Percentiles rank a stretch among this genome's conserved stretches.
These are phyloP conservation scores for Octonoba sinensis DNA, from an alignment of 2,888 invertebrate species.

Conservation along the genomic window DNA sequence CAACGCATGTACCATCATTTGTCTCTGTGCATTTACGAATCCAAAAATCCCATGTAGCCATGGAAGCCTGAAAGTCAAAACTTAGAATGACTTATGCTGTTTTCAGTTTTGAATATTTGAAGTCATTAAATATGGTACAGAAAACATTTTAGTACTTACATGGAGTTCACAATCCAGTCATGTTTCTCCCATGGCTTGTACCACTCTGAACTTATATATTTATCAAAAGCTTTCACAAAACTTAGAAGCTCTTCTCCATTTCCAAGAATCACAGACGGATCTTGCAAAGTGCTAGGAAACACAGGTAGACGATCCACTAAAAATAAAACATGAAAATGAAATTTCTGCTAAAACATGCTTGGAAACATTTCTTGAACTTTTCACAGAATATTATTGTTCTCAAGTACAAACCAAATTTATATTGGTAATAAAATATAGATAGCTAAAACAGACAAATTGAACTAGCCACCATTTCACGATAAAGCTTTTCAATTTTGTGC, in stretches of 20 bases:
- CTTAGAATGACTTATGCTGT: conserved; percentile 1
- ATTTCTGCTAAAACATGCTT: background rate
- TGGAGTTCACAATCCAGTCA: conserved; percentile 75
- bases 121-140: background rate
- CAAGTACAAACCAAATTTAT: no score
- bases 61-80: conserved; percentile 73
- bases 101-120: background rate
- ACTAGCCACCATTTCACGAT: no score
- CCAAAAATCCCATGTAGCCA: conserved; percentile 76
- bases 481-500: no score
- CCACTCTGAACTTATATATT: conserved; percentile 76
- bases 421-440: no score
- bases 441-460: no score
- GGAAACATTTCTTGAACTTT: background rate
- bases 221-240: conserved; percentile 77
- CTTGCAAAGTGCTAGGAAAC: conserved; percentile 70
- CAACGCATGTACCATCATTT: conserved; percentile 74
- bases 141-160: conserved; percentile 69
- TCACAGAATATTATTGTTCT: background rate
- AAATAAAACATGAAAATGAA: conserved; percentile 28
- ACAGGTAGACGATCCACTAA: conserved; percentile 61
- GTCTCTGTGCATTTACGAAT: conserved; percentile 75
- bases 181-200: conserved; percentile 78
- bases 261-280: conserved; percentile 78
- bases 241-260: conserved; percentile 75